Percentiles rank a stretch among this genome's conserved stretches.
These are phyloP conservation scores for Calliscelio sp. DNA, from an alignment of 2,888 invertebrate genomes.

Conservation along the genomic window DNA sequence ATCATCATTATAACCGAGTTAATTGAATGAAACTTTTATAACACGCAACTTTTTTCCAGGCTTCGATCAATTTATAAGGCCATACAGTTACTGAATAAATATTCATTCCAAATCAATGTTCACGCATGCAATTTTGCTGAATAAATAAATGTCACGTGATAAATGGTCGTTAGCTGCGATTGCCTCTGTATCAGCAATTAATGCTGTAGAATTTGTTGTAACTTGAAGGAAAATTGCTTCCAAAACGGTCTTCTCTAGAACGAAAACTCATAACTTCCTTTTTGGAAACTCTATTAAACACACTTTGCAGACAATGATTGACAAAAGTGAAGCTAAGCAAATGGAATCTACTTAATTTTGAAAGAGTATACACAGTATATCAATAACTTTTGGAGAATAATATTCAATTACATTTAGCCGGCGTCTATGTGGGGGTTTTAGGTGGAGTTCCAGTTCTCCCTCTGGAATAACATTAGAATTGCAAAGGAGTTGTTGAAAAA, in stretches of 20 bases:
- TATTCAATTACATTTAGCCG: constrained; percentile 19
- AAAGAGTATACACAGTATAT: neutral
- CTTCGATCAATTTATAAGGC: neutral
- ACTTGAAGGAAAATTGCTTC: too few species aligned
- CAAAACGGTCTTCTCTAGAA: too few species aligned
- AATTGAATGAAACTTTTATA: constrained; percentile 15
- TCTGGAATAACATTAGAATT: constrained; percentile 19
- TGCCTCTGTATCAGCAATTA: neutral
- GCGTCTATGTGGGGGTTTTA: constrained; percentile 1
- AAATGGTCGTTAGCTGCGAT: neutral
- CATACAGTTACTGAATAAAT: neutral
- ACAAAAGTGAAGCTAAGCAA: too few species aligned
- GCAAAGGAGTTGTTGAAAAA: constrained; percentile 14
- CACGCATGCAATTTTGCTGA: neutral
- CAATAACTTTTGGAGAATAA: constrained; percentile 28
- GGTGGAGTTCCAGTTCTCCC: neutral
- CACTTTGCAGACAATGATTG: too few species aligned
- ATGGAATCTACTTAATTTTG: too few species aligned
- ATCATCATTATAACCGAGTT: constrained; percentile 5
- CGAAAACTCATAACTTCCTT: too few species aligned
- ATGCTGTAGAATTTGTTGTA: too few species aligned
- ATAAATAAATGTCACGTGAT: constrained; percentile 13
- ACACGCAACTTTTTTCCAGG: neutral
- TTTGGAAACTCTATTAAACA: too few species aligned
- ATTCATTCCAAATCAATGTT: constrained; percentile 6